A percentile compares a stretch with the other conserved stretches of the same genome.
phyloP scores from a whole-genome alignment of 2,113 vertebrate species.

The Australoheros scitulus region DNA sequence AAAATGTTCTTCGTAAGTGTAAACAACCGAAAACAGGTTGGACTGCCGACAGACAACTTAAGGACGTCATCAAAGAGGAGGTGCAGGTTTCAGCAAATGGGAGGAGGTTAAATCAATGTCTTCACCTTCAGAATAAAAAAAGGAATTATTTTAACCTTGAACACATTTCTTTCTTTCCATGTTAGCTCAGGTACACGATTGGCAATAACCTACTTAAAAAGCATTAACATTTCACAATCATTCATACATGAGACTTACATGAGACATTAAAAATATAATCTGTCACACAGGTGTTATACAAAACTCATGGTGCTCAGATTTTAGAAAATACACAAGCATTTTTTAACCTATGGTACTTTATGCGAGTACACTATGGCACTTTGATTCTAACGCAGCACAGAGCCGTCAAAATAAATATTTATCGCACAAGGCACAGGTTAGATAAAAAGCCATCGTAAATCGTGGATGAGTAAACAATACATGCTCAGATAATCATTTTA shows the following conservation, averaged over 20 bases:
- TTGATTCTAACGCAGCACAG: neutral
- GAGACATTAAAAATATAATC: conserved; percentile 5
- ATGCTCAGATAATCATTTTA: neutral
- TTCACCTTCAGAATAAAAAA: neutral
- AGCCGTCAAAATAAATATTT: conserved; percentile 43
- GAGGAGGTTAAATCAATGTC: neutral
- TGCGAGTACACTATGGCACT: conserved; percentile 7
- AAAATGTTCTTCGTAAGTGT: neutral
- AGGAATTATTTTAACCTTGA: conserved; percentile 25
- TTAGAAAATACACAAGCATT: neutral
- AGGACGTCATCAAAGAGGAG: neutral
- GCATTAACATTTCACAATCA: neutral
- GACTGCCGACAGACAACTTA: neutral
- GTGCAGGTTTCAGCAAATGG: neutral
- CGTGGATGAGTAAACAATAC: neutral
- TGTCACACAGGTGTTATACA: neutral
- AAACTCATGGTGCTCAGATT: neutral
- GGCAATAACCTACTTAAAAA: neutral
- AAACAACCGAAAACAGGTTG: neutral
- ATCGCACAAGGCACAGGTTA: conserved; percentile 53
- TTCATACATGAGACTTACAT: no score
- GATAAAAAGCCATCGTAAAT: conserved; percentile 18
- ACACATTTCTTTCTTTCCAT: neutral
- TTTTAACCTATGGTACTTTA: neutral
- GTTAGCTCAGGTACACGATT: neutral